Percentiles rank a stretch among this genome's conserved stretches.
Evolutionary conservation across 2,797 vertebrate genomes (phyloP).

Genomic region (Paramormyrops hopkinsi): DNA sequence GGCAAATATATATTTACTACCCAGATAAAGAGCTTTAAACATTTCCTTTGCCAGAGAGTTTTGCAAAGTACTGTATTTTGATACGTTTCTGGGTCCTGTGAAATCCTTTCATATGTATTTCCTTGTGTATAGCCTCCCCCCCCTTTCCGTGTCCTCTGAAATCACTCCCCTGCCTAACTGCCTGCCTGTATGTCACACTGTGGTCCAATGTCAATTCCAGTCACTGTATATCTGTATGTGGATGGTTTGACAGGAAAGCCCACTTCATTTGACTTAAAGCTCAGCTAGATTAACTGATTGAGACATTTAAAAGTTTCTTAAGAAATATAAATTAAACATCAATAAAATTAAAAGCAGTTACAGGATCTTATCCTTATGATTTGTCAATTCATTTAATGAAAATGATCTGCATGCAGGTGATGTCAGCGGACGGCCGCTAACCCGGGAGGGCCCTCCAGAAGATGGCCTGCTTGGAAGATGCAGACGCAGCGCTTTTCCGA

Average conservation of each 20-base stretch:
- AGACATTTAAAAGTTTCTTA: not conserved
- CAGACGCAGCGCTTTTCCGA: constrained; percentile 58
- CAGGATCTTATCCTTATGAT: not conserved
- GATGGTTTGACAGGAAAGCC: not conserved
- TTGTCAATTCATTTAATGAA: not conserved
- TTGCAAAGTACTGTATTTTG: not conserved
- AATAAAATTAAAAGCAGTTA: not conserved
- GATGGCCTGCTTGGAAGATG: constrained; percentile 70
- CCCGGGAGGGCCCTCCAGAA: constrained; percentile 72
- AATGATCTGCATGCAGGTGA: not conserved
- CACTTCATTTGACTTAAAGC: not conserved
- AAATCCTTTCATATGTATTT: no score
- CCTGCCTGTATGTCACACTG: not conserved
- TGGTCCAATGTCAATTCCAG: not conserved
- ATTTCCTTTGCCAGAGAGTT: not conserved
- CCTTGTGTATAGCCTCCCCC: no score
- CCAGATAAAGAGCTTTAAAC: not conserved
- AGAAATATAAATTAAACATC: not conserved
- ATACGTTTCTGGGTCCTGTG: not conserved
- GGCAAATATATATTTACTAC: not conserved
- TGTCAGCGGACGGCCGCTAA: constrained; percentile 45
- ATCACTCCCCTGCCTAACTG: no score
- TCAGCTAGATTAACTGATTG: not conserved
- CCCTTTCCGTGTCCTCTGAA: no score
- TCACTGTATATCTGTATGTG: not conserved